Conservation (phyloP, 2,888 invertebrate genomes). For the Drepanosiphum platanoidis region DNA sequence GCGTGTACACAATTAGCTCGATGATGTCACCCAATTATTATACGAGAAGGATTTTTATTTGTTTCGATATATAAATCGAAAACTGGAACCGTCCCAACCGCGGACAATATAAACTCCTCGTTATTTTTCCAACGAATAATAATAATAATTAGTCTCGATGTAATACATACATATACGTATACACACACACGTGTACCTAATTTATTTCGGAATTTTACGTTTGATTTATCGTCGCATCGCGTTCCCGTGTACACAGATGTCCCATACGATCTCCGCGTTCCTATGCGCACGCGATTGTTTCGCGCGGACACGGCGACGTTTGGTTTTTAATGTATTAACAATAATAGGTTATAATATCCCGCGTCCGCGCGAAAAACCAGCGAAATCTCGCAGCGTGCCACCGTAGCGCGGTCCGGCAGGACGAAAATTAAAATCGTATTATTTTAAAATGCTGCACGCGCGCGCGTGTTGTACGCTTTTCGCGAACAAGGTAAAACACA, state of each 20-base stretch:
- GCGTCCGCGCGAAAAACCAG: neutral
- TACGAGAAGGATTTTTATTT: constrained; percentile 5
- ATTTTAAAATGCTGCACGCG: too few relatives aligned
- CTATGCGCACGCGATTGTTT: too few relatives aligned
- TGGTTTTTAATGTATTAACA: too few relatives aligned
- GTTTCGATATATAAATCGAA: constrained; percentile 16
- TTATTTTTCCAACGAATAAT: neutral
- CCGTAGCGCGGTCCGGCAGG: neutral
- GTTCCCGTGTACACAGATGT: too few relatives aligned
- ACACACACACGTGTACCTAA: neutral
- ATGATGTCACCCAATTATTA: constrained; percentile 33
- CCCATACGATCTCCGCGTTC: neutral
- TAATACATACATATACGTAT: neutral
- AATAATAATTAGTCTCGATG: neutral
- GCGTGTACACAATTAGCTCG: constrained; percentile 15
- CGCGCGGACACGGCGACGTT: too few relatives aligned
- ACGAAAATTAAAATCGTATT: neutral
- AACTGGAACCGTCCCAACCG: constrained; percentile 39
- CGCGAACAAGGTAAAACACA: too few relatives aligned
- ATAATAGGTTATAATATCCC: neutral
- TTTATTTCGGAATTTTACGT: constrained; percentile 1
- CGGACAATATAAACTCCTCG: neutral
- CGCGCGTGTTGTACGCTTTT: too few relatives aligned
- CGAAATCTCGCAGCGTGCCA: neutral
- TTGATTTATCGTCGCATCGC: neutral